Evolutionary conservation across 2,888 invertebrate genomes (phyloP), one percentile per base, ranked within the genome.

Genomic region (Xylocampa areola): DNA sequence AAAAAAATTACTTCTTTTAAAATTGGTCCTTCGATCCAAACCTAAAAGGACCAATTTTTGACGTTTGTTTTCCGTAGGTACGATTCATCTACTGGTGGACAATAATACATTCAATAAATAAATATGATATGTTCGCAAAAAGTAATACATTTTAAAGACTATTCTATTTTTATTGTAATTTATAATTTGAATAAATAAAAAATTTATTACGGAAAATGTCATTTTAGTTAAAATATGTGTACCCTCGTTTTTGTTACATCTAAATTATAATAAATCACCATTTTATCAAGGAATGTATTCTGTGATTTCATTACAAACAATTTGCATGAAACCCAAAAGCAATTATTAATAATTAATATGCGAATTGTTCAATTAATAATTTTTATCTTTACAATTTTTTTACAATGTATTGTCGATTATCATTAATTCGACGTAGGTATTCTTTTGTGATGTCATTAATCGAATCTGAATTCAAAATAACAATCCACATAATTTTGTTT

Each of bases 121-220:
- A 52, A 66, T 53, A 44, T 54, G 49, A 61, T 45, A 68, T 53
- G 52, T 53, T 54, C 53, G 32, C 44, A 61, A 47, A 64, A 53
- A 47, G 43, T 55, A 57, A 47, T 58, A 41, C 23, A 67, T 69
- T 59, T 58, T 54, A 53, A 74, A 59, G 33, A 50, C 55, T 70
- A 70, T 63, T 75, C 23, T 70, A 67, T 65, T 60, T 73, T 60
- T 52, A 59, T 54, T 61, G 41, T 72, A 68, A 53, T 62, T 64
- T 47, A 59, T 70, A 72, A 62, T 63, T 70, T 53, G 62, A 69
- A 76, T 75, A 68, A 79, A 77, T 79, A 78, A 60, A 43, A 54
- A 23, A 67, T 63, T 70, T 48, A 63, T 63, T 66, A 68, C 32
- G 62, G 71, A 63, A 50, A 47, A 53, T 53, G 25, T 33, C 44